Evolutionary conservation across 1,140 invertebrate species (phyloP).

Genomic region (Steinernema khuongi): DNA sequence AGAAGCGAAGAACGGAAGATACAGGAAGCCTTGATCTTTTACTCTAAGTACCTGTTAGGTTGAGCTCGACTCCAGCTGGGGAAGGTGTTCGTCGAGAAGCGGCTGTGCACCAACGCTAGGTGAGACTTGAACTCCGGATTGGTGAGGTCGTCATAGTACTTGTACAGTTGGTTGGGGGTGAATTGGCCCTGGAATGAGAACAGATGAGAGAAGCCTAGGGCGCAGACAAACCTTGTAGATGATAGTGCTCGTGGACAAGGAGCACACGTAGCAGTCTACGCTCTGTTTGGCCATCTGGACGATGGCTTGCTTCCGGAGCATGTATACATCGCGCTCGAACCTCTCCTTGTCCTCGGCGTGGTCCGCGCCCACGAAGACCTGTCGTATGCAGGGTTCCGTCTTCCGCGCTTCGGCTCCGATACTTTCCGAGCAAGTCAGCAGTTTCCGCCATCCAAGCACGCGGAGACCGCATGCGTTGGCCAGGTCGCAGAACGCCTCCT

Average conservation of each 20-base stretch:
- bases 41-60: slow-evolving; percentile 88
- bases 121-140: slow-evolving; percentile 83
- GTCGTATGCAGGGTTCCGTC: slow-evolving; percentile 88
- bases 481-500: slow-evolving; percentile 74
- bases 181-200: slow-evolving; percentile 74
- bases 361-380: slow-evolving; percentile 72
- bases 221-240: slow-evolving; percentile 79
- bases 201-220: too few relatives aligned
- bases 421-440: slow-evolving; percentile 75
- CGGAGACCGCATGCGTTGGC: slow-evolving; percentile 74
- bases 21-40: slow-evolving; percentile 24
- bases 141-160: slow-evolving; percentile 71
- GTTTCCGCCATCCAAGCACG: slow-evolving; percentile 74
- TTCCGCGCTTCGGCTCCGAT: slow-evolving; percentile 84
- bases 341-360: slow-evolving; percentile 62
- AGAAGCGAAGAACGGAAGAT: slow-evolving; percentile 4
- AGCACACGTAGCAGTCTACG: slow-evolving; percentile 90
- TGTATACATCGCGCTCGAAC: slow-evolving; percentile 74
- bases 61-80: slow-evolving; percentile 97
- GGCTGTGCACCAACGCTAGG: slow-evolving; percentile 86
- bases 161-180: slow-evolving; percentile 88
- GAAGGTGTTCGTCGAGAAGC: slow-evolving; percentile 97
- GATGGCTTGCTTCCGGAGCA: slow-evolving; percentile 83
- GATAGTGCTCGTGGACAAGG: slow-evolving; percentile 77
- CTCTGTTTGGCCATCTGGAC: slow-evolving; percentile 76